Evolutionary conservation across 1,140 invertebrate genomes (phyloP), one percentile per base, ranked within the genome.

Genomic region (Drosophila nikananu): DNA sequence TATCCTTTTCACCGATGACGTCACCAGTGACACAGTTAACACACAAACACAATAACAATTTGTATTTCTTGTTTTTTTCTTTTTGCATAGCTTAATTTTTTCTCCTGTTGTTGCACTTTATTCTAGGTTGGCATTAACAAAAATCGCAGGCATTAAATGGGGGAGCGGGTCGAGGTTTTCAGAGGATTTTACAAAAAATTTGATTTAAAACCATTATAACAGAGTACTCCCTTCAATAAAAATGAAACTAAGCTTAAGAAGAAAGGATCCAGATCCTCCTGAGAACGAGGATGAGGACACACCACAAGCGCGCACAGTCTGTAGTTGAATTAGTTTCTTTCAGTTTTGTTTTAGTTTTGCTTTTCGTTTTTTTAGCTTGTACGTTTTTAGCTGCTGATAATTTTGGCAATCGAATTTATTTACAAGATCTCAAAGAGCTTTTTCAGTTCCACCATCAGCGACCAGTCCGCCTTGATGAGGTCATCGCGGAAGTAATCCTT

Each of bases 401-500:
- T 65, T 61, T 78, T 81, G 83, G 74, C 74, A 65, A 46, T 42
- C 94, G 58, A 70, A 35, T 51, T 62, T 19, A 59, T 80, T 89
- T 97, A 99, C 86, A 99, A 95, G 94, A 99, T 99, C 93, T 99
- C 96, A 95, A 99, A 99, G 72, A 97, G 94, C 94, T 99, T 99
- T 94, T 99, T 99, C 87, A 99, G 94, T 94, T 99, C 98, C 46
- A 99, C 96, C 96, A 99, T 99, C 46, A 99, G 94, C 92, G 98
- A 96, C 99, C 99, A 99, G 92, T 99, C 99, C 57, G 96, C 95
- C 94, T 99, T 99, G 77, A 96, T 93, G 59, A 99, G 95, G 93
- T 99, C 99, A 80, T 99, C 98, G 63, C 99, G 95, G 95, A 99
- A 99, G 94, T 99, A 99, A 76, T 99, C 97, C 94, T 99, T 99